phyloP scores from a whole-genome alignment of 2,888 invertebrate species.

The Allacma fusca region DNA sequence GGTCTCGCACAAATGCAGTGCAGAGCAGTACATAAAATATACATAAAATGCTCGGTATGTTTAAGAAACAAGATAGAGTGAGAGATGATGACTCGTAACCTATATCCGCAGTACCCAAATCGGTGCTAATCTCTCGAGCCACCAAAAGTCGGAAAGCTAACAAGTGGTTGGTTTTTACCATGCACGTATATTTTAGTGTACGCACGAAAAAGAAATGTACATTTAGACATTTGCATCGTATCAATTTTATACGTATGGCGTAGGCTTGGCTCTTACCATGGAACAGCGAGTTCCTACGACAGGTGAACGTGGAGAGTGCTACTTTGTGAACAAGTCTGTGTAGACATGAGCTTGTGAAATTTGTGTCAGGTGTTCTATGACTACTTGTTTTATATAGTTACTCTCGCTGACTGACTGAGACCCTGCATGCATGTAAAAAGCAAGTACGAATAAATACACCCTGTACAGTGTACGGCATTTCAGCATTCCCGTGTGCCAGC shows the following conservation, averaged over 20 bases:
- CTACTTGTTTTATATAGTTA: slow-evolving; percentile 34
- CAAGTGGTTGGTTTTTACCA: slow-evolving; percentile 18
- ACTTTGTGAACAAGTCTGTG: slow-evolving; percentile 41
- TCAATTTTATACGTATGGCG: slow-evolving; percentile 20
- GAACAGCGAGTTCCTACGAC: slow-evolving; percentile 36
- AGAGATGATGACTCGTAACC: slow-evolving; percentile 33
- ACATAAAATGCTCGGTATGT: slow-evolving; percentile 25
- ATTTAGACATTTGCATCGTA: slow-evolving; percentile 1
- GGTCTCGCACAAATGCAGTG: background rate
- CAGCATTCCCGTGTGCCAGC: background rate
- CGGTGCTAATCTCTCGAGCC: slow-evolving; percentile 38
- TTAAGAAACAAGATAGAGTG: slow-evolving; percentile 3
- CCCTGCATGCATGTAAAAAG: slow-evolving; percentile 12
- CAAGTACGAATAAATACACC: background rate
- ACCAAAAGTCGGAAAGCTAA: slow-evolving; percentile 38
- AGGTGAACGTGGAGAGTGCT: slow-evolving; percentile 42
- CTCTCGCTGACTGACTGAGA: slow-evolving; percentile 23
- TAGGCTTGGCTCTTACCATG: slow-evolving; percentile 27
- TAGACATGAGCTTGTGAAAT: slow-evolving; percentile 44
- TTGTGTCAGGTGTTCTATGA: slow-evolving; percentile 50
- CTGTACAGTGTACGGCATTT: too few relatives aligned
- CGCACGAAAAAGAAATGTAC: background rate
- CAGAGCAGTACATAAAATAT: background rate
- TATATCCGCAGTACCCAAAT: slow-evolving; percentile 43
- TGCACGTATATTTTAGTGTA: background rate